phyloP scores from a whole-genome alignment of 2,113 vertebrate genomes.

The Oceanites oceanicus region DNA sequence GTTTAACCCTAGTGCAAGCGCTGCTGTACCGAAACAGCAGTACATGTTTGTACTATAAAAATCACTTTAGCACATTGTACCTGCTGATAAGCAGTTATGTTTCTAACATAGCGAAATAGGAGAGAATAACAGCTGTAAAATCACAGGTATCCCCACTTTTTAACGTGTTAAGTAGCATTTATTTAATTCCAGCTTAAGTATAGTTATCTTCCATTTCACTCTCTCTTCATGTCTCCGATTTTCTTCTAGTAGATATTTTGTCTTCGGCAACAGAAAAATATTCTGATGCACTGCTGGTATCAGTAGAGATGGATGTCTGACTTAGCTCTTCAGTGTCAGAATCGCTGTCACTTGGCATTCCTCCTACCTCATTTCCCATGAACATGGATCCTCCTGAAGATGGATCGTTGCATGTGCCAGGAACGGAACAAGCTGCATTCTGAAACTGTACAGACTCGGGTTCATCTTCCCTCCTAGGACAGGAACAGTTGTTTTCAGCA shows the following conservation, averaged over 20 bases:
- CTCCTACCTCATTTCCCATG: background rate
- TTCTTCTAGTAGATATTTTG: background rate
- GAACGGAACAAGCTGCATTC: background rate
- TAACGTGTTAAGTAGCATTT: background rate
- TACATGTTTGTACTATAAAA: background rate
- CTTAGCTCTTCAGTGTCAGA: constrained; percentile 27
- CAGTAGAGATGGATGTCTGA: background rate
- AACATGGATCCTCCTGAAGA: background rate
- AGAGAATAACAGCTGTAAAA: background rate
- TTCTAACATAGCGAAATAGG: background rate
- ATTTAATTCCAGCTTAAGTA: background rate
- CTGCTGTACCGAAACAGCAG: background rate
- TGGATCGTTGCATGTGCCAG: rapidly evolving
- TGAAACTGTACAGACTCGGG: background rate
- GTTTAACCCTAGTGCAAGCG: background rate
- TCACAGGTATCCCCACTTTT: background rate
- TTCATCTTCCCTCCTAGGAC: background rate
- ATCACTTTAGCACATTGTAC: background rate
- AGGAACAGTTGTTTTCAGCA: background rate
- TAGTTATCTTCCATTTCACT: background rate
- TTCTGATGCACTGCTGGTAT: background rate
- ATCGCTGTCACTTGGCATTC: background rate
- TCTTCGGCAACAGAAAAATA: constrained; percentile 24
- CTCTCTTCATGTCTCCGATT: background rate
- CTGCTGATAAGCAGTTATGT: background rate